Conservation (phyloP, 2,888 invertebrate species). For the Stenichneumon culpator region DNA sequence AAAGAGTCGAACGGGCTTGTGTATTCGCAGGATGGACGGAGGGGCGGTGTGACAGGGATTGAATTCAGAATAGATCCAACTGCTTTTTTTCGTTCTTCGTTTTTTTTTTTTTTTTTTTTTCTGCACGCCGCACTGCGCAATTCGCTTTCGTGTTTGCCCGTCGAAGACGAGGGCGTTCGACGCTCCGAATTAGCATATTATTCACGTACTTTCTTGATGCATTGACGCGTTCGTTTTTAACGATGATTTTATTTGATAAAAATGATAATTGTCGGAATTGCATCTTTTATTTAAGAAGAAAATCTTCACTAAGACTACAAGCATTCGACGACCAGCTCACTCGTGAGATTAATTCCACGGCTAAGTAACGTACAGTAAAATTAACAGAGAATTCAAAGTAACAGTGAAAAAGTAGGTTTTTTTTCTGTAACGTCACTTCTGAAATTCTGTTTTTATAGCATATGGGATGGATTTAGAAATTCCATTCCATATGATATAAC, state of each 20-base stretch:
- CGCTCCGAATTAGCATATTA: conserved; percentile 38
- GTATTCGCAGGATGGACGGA: not conserved
- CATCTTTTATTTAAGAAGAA: not conserved
- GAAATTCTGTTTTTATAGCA: no score
- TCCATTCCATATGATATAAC: no score
- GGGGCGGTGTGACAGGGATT: conserved; percentile 48
- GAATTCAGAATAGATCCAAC: conserved; percentile 65
- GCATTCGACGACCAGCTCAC: not conserved
- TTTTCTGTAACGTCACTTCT: no score
- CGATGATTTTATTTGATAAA: not conserved
- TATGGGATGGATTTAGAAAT: no score
- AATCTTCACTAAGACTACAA: not conserved
- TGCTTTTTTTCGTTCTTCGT: conserved; percentile 33
- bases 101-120: not conserved
- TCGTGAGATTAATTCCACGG: not conserved
- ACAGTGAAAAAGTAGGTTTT: no score
- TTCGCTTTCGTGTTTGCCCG: conserved; percentile 40
- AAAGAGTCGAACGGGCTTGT: conserved; percentile 49
- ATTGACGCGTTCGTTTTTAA: not conserved
- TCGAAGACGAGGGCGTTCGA: conserved; percentile 21
- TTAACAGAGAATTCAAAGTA: no score
- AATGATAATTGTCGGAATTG: not conserved
- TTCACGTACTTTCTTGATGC: conserved; percentile 13
- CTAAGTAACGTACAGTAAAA: no score
- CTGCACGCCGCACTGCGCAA: conserved; percentile 48